Evolutionary conservation across 2,888 invertebrate species (phyloP), one percentile per base, ranked within the genome.

Genomic region (Conops quadrifasciatus): DNA sequence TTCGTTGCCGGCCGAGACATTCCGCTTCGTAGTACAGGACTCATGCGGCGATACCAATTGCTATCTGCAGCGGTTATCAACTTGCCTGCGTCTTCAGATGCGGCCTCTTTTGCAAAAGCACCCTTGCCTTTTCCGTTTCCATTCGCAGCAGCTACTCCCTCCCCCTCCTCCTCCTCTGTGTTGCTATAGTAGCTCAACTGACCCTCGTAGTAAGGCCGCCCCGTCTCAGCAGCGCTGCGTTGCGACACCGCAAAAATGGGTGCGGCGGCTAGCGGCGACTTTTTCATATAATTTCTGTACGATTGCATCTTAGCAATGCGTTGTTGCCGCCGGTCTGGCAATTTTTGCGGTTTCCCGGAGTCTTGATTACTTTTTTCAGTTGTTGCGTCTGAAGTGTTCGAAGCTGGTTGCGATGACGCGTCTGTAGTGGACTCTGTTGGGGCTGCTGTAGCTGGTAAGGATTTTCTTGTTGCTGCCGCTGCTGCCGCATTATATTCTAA

Each of bases 141-240:
- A 19, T 36, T 69, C 19, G 24, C 66, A 51, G 65, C 68, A 28
- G 53, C 67, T 11, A 60, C 71, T 30, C 66, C 66, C 24, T 74
- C 73, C 24, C 64, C 74, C 11, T 77, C 77, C 60, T 75, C 78
- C 49, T 78, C 76, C 16, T 77, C 73, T 11, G 79, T 81, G 65
- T 84, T 79, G 28, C 80, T 75, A 43, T 77, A 84, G 75, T 84
- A 84, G 77, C 81, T 83, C 16, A 84, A 80, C 70, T 82, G 83
- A 0, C 84, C 84, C 74, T 84, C 82, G 65, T 84, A 84, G 72
- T 81, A 84, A 1, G 82, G 81, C 0, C 68, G 56, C 3, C 21
- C 67, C 13, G 65, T 28, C 1, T n/a, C 68, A 9, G 19, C 51
- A 28, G 26, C 58, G 60, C 60, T 60, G 43, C 67, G 67, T 26